Base-by-base conservation (phyloP, 2,113 vertebrate genomes). In the Nycticorax nycticorax region DNA sequence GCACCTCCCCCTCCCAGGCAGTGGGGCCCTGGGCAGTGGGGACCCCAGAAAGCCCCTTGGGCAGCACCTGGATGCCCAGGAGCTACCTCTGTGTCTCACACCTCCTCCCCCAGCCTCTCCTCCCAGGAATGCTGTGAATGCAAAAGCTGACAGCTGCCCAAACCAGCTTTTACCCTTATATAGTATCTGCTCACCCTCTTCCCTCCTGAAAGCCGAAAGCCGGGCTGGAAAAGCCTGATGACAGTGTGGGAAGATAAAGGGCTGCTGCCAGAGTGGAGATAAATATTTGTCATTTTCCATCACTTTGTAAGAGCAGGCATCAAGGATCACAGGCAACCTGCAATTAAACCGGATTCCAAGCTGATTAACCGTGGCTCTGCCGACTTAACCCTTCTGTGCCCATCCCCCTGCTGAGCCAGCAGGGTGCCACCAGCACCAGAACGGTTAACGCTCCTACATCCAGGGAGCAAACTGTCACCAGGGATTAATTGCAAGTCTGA, bases 271-370 rank as follows among this genome's bases (percentile, higher is more conserved):
- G 41, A 95, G 63, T 0, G 1, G 56, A 83, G 85, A 79, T 93
- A 88, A 95, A 96, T 97, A 96, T 96, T 94, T 97, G 84, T 91
- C 75, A 45, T 94, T 95, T 97, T 74, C 90, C 89, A 86, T 64
- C 92, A 39, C 75, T 92, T 86, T 55, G 91, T 67, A 53, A 91
- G 92, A 92, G 67, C 82, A 76, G 67, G 77, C 67, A 48, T 28
- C 41, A 74, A 71, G 94, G 67, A 55, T 85, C 56, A 3, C 50
- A 35, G 74, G 83, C 64, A 91, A 35, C 32, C 47, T 85, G 89
- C 92, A 92, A 76, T 94, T 69, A 90, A 69, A 60, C n/a, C 0
- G 3, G 77, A 94, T 94, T 88, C 90, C 78, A 27, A 22, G n/a
- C 92, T 62, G 84, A 93, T 94, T 75, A 95, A 92, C 56, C 5